Percentiles rank a stretch among this genome's conserved stretches.
Evolutionary conservation across 2,797 vertebrate genomes (phyloP).

Genomic region (Xiphorhynchus erythropygius): DNA sequence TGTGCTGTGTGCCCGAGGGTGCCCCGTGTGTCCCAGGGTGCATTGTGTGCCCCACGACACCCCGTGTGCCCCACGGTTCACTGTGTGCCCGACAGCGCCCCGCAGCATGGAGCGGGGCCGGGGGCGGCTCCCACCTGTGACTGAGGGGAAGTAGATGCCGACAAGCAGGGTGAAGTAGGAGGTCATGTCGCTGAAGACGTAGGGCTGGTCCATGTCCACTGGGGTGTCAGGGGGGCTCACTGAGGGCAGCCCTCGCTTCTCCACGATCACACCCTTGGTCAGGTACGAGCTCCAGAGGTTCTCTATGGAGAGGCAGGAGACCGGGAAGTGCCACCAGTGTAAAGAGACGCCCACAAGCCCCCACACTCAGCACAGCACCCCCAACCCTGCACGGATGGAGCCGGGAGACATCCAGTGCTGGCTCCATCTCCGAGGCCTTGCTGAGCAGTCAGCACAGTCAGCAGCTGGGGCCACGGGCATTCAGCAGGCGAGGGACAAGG

Average conservation of each 20-base stretch:
- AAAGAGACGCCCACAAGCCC: neutral
- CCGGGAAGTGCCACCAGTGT: accelerated
- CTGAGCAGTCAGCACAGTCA: neutral
- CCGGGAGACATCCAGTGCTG: accelerated
- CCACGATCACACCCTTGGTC: constrained; percentile 87
- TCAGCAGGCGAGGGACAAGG: accelerated
- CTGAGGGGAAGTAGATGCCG: constrained; percentile 97
- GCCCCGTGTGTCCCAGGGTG: too few species aligned
- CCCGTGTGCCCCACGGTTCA: too few species aligned
- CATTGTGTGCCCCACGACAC: too few species aligned
- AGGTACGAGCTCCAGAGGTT: constrained; percentile 92
- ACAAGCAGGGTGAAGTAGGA: constrained; percentile 95
- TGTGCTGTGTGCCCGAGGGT: neutral
- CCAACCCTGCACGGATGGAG: accelerated
- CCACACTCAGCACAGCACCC: neutral
- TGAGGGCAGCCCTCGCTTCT: constrained; percentile 74
- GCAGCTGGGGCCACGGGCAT: neutral
- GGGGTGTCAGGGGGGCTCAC: constrained; percentile 69
- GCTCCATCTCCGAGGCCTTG: neutral
- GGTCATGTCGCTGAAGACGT: constrained; percentile 93
- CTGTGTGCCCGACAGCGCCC: neutral
- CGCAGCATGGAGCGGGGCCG: accelerated
- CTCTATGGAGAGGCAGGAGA: constrained; percentile 74
- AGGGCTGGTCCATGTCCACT: constrained; percentile 85
- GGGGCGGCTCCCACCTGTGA: constrained; percentile 84